These are phyloP conservation scores for Diceros bicornis DNA, from an alignment of 2,797 vertebrate species.

Conservation along the genomic window DNA sequence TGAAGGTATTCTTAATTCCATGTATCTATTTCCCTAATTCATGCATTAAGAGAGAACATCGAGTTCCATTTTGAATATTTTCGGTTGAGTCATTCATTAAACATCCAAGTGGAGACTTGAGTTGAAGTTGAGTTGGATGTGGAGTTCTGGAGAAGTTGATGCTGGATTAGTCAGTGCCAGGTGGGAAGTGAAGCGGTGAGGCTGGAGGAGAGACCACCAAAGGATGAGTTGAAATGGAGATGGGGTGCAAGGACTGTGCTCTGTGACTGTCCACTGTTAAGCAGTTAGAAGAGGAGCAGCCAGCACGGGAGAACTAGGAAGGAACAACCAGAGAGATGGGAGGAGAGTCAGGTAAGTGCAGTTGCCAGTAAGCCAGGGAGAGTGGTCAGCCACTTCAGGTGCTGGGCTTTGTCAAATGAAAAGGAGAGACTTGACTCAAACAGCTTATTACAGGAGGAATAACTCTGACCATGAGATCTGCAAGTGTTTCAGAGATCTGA, in stretches of 20 bases:
- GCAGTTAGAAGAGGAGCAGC: not conserved
- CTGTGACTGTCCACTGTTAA: not conserved
- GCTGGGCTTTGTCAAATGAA: not conserved
- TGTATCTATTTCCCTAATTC: not conserved
- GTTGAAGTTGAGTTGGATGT: not conserved
- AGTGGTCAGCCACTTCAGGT: not conserved
- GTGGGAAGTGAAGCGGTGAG: not conserved
- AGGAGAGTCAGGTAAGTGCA: not conserved
- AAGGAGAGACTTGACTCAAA: not conserved
- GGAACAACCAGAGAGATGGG: not conserved
- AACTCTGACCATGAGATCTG: not conserved
- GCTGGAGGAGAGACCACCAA: not conserved
- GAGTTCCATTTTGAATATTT: slow-evolving; percentile 5
- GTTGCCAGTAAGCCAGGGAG: not conserved
- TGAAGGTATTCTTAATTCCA: not conserved
- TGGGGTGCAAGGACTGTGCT: not conserved
- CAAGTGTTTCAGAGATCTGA: not conserved
- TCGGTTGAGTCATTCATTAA: not conserved
- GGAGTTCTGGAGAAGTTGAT: not conserved
- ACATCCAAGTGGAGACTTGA: not conserved
- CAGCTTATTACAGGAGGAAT: not conserved
- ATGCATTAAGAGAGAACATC: not conserved
- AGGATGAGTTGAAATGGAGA: not conserved
- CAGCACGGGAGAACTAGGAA: not conserved
- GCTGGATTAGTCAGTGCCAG: not conserved